These are phyloP conservation scores for Cherax quadricarinatus DNA, from an alignment of 1,140 invertebrate species.

Conservation along the genomic window DNA sequence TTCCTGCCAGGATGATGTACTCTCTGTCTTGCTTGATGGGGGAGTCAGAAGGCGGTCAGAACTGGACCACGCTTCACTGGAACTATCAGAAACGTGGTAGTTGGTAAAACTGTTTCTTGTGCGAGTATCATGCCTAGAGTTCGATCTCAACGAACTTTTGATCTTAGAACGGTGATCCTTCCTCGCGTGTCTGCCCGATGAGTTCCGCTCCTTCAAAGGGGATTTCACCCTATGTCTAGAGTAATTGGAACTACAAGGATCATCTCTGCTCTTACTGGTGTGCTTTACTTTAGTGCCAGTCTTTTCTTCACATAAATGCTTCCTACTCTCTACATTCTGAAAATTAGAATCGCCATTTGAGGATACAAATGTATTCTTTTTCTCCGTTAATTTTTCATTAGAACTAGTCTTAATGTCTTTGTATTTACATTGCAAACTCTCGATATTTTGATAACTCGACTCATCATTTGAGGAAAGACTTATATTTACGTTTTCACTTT, in stretches of 20 bases:
- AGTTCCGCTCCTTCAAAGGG: conserved; percentile 9
- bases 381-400: too few species aligned
- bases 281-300: background rate
- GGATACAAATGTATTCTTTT: too few species aligned
- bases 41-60: conserved; percentile 28
- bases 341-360: too few species aligned
- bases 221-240: conserved; percentile 11
- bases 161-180: conserved; percentile 46
- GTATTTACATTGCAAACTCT: conserved; percentile 21
- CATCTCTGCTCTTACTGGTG: background rate
- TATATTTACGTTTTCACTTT: background rate
- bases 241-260: conserved; percentile 1
- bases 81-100: background rate
- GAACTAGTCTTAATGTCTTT: background rate
- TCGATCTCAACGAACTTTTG: conserved; percentile 23
- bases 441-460: background rate
- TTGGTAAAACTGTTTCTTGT: conserved; percentile 2
- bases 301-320: background rate
- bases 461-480: conserved; percentile 30
- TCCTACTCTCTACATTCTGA: too few species aligned
- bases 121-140: background rate
- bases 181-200: conserved; percentile 7
- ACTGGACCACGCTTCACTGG: conserved; percentile 9
- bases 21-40: conserved; percentile 20
- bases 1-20: background rate